phyloP scores from a whole-genome alignment of 2,113 vertebrate species.

The Penelope pileata region DNA sequence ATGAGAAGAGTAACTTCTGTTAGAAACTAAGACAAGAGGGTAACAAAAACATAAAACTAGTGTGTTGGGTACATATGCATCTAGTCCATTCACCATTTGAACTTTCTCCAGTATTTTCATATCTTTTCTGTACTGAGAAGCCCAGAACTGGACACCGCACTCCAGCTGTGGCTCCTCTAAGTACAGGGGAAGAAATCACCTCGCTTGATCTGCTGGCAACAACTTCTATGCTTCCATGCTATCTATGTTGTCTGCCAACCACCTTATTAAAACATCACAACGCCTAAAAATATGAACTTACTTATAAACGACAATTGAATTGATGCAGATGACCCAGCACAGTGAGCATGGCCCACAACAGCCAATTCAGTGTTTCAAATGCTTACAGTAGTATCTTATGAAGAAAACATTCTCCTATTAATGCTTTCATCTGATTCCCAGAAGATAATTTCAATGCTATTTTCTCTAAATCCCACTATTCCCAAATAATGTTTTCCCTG shows the following conservation, averaged over 20 bases:
- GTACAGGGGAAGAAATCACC: neutral
- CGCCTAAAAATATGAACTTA: neutral
- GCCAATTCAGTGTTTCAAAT: neutral
- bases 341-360: neutral
- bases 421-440: neutral
- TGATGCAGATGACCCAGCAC: neutral
- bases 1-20: too few species aligned
- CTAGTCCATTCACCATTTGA: neutral
- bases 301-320: neutral
- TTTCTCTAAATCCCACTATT: neutral
- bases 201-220: neutral
- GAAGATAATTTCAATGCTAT: neutral
- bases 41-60: too few species aligned
- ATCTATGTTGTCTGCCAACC: neutral
- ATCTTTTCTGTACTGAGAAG: neutral
- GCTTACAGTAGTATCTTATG: rapidly evolving
- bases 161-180: neutral
- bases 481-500: neutral
- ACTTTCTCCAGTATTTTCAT: neutral
- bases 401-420: neutral
- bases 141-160: neutral
- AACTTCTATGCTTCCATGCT: too few species aligned
- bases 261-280: neutral
- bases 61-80: too few species aligned
- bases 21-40: too few species aligned